phyloP scores from a whole-genome alignment of 2,113 vertebrate species.

The Cnemophilus loriae region DNA sequence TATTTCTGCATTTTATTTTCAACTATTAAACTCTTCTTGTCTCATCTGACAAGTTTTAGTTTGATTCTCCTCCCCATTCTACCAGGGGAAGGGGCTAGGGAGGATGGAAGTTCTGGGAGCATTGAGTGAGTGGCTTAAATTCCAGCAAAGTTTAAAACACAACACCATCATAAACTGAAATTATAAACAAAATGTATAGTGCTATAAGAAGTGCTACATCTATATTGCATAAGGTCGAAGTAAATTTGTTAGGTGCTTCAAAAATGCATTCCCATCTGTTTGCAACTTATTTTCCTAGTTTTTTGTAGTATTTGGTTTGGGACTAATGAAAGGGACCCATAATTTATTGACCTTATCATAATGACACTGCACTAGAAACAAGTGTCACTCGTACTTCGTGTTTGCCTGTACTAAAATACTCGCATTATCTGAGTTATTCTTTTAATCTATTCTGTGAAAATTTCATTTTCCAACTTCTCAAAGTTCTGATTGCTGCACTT shows the following conservation, averaged over 20 bases:
- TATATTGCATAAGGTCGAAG: background rate
- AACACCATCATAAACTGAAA: background rate
- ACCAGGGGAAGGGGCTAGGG: background rate
- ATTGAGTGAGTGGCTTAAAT: background rate
- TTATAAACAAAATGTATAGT: background rate
- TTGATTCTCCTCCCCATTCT: background rate
- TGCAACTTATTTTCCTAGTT: background rate
- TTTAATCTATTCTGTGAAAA: background rate
- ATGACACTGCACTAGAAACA: background rate
- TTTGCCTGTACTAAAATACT: background rate
- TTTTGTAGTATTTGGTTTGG: background rate
- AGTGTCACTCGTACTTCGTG: background rate
- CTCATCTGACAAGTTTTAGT: background rate
- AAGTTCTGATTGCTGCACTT: background rate
- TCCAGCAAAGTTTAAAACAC: background rate
- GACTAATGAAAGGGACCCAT: background rate
- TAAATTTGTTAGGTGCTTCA: background rate
- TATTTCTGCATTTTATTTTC: background rate
- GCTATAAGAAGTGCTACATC: background rate
- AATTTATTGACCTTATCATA: background rate
- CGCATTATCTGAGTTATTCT: background rate
- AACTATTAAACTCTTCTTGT: background rate
- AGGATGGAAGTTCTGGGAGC: background rate
- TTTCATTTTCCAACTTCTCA: background rate
- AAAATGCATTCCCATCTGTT: background rate